Base-by-base conservation (phyloP, 2,888 invertebrate species). In the Philereme vetulata region DNA sequence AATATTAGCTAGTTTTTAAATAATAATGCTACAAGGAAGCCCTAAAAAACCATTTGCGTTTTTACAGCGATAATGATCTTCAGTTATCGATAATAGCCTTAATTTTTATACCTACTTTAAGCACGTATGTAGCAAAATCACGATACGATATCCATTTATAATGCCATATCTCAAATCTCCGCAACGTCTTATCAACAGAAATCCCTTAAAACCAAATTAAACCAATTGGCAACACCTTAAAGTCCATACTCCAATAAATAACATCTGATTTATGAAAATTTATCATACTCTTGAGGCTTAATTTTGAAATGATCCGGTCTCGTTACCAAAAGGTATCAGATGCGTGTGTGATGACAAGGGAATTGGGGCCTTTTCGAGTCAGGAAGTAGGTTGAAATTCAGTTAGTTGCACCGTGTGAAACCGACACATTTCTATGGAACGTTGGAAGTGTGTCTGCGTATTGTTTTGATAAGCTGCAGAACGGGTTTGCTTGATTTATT, bases 391-490 rank as follows among this genome's bases (percentile, higher is more conserved):
- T 83, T 79, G 72, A 70, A 76, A 75, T 72, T 78, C 66, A 81
- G 44, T 51, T 42, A 46, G 5, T 45, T 11, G 34, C 33, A 40
- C 48, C 49, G 55, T 58, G 58, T 51, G 52, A 62, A 62, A 58
- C 62, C 40, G 62, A 56, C 62, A 49, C 63, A 70, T 66, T 72
- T 71, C 62, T 67, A 51, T 43, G 65, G 67, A 72, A 69, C 71
- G 65, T 71, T 85, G 78, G 85, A 91, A 92, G 89, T 90, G 90
- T 92, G 90, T 90, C 89, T 90, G 91, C 85, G 90, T 90, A 92
- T 92, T 92, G 92, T 92, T 92, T 92, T 92, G 92, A 93, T 92
- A 92, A 90, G 92, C 90, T 91, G 90, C 79, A 82, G 82, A 92
- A 91, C 93, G 87, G 87, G 93, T 93, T 92, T 85, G 84, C 76